These are phyloP conservation scores for Sebastes flavidus DNA, from an alignment of 2,797 vertebrate species.

Conservation along the genomic window DNA sequence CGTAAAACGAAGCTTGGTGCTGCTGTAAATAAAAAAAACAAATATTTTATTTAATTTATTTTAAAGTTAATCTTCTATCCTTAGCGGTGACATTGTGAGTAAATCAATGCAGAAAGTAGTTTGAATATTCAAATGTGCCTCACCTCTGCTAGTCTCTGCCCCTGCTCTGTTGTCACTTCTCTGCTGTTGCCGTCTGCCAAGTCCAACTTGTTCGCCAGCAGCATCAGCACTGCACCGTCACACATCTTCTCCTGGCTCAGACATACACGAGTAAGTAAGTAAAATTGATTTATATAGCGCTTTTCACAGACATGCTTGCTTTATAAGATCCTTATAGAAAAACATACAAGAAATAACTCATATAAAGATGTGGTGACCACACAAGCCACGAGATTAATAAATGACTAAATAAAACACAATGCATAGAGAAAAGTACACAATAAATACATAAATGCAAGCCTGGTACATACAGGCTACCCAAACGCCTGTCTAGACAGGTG, in stretches of 20 bases:
- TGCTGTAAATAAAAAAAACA: constrained; percentile 67
- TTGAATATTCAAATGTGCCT: constrained; percentile 50
- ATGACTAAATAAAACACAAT: too few species aligned
- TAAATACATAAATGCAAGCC: neutral
- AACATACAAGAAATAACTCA: too few species aligned
- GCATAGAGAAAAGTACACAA: neutral
- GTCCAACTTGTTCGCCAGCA: constrained; percentile 85
- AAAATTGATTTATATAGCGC: too few species aligned
- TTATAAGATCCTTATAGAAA: too few species aligned
- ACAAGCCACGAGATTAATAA: too few species aligned
- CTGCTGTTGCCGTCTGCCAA: constrained; percentile 47
- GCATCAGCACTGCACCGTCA: constrained; percentile 79
- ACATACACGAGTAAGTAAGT: neutral
- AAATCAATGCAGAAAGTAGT: constrained; percentile 11
- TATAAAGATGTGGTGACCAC: too few species aligned
- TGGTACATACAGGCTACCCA: too few species aligned
- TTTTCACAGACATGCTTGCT: too few species aligned
- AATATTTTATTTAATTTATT: neutral
- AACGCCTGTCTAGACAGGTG: too few species aligned
- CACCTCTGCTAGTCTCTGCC: constrained; percentile 83
- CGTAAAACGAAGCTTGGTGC: constrained; percentile 85
- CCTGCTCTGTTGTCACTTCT: constrained; percentile 74
- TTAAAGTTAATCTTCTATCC: neutral
- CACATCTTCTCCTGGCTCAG: constrained; percentile 79
- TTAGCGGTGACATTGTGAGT: neutral